phyloP scores from a whole-genome alignment of 2,888 invertebrate species.

The Meganola albula region DNA sequence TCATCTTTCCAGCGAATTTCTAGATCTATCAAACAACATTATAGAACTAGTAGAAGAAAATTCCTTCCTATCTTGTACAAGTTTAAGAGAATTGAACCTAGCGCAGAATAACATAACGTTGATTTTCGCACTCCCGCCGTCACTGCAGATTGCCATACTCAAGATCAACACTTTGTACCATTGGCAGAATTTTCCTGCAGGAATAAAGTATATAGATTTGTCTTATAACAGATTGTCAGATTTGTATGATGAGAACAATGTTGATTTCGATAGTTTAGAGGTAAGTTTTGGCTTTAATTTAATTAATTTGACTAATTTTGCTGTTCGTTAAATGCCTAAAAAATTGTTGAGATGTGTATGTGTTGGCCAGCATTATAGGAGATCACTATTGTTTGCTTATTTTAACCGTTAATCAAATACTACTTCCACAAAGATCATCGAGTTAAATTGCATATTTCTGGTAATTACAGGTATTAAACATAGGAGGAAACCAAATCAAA shows the following conservation, averaged over 20 bases:
- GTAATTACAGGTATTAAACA: conserved; percentile 51
- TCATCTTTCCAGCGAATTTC: conserved; percentile 60
- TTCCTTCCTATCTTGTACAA: conserved; percentile 51
- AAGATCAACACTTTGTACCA: conserved; percentile 61
- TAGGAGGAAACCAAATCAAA: conserved; percentile 67
- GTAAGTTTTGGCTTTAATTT: conserved; percentile 39
- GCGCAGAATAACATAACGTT: conserved; percentile 67
- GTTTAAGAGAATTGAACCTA: conserved; percentile 63
- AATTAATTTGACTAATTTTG: too few species aligned
- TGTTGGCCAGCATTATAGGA: too few species aligned
- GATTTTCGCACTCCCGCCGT: conserved; percentile 53
- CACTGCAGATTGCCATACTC: conserved; percentile 57
- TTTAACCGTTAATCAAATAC: too few species aligned
- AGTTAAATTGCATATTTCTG: not conserved
- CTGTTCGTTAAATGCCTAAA: too few species aligned
- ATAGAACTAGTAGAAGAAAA: conserved; percentile 65
- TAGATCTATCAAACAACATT: conserved; percentile 66
- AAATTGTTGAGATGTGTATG: too few species aligned
- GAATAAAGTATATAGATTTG: conserved; percentile 62
- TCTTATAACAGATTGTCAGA: conserved; percentile 61
- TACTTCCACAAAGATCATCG: not conserved
- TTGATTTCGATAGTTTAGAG: conserved; percentile 59
- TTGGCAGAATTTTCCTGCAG: conserved; percentile 63
- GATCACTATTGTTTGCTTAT: too few species aligned
- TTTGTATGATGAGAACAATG: conserved; percentile 50